Evolutionary conservation across 1,140 invertebrate genomes (phyloP), one percentile per base, ranked within the genome.

Genomic region (Cryptotermes secundus): DNA sequence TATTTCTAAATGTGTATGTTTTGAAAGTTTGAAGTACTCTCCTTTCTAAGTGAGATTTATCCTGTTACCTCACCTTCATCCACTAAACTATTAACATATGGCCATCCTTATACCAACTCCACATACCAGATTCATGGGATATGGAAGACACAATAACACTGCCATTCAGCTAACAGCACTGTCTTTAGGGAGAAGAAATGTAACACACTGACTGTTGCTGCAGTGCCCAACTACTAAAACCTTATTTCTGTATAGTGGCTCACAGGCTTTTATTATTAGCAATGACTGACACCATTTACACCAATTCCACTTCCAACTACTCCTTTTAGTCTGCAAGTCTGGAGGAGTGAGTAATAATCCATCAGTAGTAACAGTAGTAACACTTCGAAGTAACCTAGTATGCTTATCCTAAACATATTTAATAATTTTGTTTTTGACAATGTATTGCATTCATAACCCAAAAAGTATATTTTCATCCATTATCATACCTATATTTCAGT

Each of bases 71-170:
- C 19, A 19, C 53, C 53, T 12, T 14, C 7, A 4, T n/a, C 59
- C 59, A 72, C 9, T 72, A 7, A 6, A 59, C 26, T 59, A 59
- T 59, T 7, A 12, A 31, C 16, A 72, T 16, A 72, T 72, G 59
- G 26, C n/a, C 14, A 0, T 72, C 59, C 59, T 72, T 72, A 16
- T 59, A 72, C 26, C 53, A 59, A 22, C 53, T 24, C 53, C 53
- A 59, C 3, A 59, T 59, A 59, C 19, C 26, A 31, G 59, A 72
- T 72, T 72, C 59, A 31, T 72, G 59, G 59, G 59, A 72, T 72
- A 72, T 72, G 59, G 59, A 72, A n/a, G 59, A 72, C 59, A 72
- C 59, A 72, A 72, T 72, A 72, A 72, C 59, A 72, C 59, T 72
- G 59, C 59, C n/a, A 7, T 72, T 31, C 59, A 72, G 1, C 26